Base-by-base conservation (phyloP, 2,113 vertebrate genomes). In the Terrapene triunguis region DNA sequence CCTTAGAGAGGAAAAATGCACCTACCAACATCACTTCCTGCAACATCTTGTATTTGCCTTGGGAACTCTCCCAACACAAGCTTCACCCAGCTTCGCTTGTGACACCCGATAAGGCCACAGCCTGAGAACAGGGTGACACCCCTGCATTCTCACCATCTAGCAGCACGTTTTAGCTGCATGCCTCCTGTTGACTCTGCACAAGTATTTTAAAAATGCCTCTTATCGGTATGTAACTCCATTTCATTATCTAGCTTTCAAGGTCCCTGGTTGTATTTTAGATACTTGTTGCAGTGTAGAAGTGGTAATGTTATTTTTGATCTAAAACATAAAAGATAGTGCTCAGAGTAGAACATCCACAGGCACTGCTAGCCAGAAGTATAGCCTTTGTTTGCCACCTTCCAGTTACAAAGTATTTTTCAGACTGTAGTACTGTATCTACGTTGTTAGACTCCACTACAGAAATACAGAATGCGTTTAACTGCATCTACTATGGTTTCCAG, bases 341-440 rank as follows among this genome's bases (percentile, higher is more conserved):
- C n/a, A n/a, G 62, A 87, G 10, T 10, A 94, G 62, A 89, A 51
- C 10, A 69, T 11, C 11, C 25, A 48, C 53, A 17, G 44, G 44
- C 80, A 79, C 5, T 47, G 76, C 10, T 65, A 95, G 50, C 42
- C 35, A 87, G 82, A 94, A 88, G 50, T 4, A 81, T 2, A 59
- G 89, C 42, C 24, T n/a, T 57, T 85, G 69, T 38, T 85, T 81
- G 87, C 25, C 76, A 76, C 84, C 48, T 78, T 47, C 14, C 38
- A 42, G 44, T 80, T 57, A 72, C 42, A 62, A 5, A 59, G 32
- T 82, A 62, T 10, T 16, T 47, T 55, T 62, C 32, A 1, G 89
- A 57, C 0, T 59, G 29, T 79, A 50, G 50, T 12, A 59, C 0
- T 85, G 69, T 29, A 55, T 6, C 14, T 4, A 16, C 0, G 0